Percentiles rank a stretch among this genome's conserved stretches.
Conservation (phyloP, 2,113 vertebrate species). For the Caranx melampygus region DNA sequence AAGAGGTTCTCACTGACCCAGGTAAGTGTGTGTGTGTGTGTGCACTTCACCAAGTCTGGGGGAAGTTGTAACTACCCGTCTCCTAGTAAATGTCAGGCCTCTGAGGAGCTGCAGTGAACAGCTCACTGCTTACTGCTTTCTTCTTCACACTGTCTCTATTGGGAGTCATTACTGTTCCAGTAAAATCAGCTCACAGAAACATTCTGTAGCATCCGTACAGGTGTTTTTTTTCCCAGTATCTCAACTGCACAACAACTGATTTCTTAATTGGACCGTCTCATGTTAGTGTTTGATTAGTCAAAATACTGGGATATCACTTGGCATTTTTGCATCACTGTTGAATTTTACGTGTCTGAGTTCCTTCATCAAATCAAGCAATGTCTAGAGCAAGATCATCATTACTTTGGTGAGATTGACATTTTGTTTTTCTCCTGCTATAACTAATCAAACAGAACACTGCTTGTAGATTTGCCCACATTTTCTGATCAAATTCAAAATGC, state of each 20-base stretch:
- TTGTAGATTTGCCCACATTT: too few species aligned
- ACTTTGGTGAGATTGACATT: too few species aligned
- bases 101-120: constrained; percentile 17
- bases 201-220: too few species aligned
- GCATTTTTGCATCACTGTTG: too few species aligned
- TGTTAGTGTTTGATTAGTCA: neutral
- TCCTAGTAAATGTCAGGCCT: constrained; percentile 32
- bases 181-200: neutral
- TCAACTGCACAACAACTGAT: too few species aligned
- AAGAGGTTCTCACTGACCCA: constrained; percentile 98
- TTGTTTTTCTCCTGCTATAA: too few species aligned
- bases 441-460: too few species aligned
- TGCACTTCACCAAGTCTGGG: neutral
- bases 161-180: neutral
- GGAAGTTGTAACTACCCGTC: constrained; percentile 20
- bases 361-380: too few species aligned
- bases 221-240: neutral
- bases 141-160: neutral
- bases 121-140: neutral
- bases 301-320: too few species aligned
- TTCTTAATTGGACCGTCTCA: neutral
- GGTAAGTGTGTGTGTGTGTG: constrained; percentile 77
- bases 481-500: neutral
- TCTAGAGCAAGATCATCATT: too few species aligned
- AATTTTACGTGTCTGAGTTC: too few species aligned